Percentiles rank a stretch among this genome's conserved stretches.
phyloP scores from a whole-genome alignment of 2,113 vertebrate species.

The Erythrocercus mccallii region DNA sequence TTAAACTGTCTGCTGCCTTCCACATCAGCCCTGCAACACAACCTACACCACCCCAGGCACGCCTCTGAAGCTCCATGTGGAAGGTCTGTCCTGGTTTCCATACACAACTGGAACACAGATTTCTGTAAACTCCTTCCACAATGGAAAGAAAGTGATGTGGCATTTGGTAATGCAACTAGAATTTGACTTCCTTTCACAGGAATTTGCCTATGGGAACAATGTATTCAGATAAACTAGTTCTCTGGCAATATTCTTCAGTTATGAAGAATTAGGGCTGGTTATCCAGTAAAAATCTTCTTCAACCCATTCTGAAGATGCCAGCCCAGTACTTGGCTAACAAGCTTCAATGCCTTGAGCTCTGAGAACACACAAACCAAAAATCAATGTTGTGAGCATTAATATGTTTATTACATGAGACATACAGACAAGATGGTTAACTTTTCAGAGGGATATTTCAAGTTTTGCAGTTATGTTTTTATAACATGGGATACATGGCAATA shows the following conservation, averaged over 20 bases:
- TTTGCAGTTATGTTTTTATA: not conserved
- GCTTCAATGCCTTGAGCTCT: not conserved
- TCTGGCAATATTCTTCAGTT: not conserved
- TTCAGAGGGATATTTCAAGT: not conserved
- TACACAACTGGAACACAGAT: not conserved
- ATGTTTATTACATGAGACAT: not conserved
- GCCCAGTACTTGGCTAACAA: not conserved
- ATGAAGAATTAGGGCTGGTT: not conserved
- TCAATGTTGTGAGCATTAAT: not conserved
- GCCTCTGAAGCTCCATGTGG: not conserved
- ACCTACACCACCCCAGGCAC: accelerated
- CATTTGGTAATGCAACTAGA: not conserved
- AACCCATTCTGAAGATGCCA: not conserved
- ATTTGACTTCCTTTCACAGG: not conserved
- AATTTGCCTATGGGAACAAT: not conserved
- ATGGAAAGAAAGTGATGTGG: not conserved
- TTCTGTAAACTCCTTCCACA: not conserved
- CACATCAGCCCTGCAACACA: not conserved
- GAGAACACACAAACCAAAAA: not conserved
- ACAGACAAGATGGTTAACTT: not conserved
- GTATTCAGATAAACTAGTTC: not conserved
- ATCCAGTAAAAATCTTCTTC: not conserved
- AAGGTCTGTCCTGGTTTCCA: not conserved
- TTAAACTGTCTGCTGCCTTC: not conserved
- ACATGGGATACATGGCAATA: not conserved